Conservation (phyloP, 64 coral and sea anemone species). For the Dendrophyllia cribrosa region DNA sequence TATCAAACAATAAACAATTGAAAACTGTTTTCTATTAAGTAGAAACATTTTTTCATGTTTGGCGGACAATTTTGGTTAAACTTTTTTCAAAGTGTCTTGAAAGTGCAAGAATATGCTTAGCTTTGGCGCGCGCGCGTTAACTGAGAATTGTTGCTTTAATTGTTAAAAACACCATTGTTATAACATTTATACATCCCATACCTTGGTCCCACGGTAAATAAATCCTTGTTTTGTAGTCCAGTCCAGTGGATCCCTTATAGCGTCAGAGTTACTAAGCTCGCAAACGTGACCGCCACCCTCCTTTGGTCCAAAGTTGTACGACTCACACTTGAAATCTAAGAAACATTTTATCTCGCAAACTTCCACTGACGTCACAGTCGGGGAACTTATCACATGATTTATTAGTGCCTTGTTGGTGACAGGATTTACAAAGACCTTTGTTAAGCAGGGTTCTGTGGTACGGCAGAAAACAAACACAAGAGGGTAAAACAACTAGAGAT, state of each 20-base stretch:
- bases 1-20: too few species aligned
- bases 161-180: too few species aligned
- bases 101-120: too few species aligned
- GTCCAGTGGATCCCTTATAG: background rate
- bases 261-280: conserved; percentile 6
- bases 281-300: background rate
- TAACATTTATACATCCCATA: too few species aligned
- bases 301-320: conserved; percentile 2
- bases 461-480: too few species aligned
- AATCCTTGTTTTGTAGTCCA: conserved; percentile 5
- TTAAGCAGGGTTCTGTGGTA: background rate
- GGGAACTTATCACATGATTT: conserved; percentile 5
- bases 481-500: too few species aligned
- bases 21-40: too few species aligned
- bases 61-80: too few species aligned
- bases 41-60: too few species aligned
- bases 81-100: too few species aligned
- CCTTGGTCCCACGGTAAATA: background rate
- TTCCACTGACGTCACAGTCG: background rate
- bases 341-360: background rate
- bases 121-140: too few species aligned
- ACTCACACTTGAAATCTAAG: background rate
- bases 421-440: background rate
- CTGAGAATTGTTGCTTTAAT: too few species aligned
- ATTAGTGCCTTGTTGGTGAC: background rate